Evolutionary conservation across 2,888 invertebrate species (phyloP).

Genomic region (Anarsia innoxiella): DNA sequence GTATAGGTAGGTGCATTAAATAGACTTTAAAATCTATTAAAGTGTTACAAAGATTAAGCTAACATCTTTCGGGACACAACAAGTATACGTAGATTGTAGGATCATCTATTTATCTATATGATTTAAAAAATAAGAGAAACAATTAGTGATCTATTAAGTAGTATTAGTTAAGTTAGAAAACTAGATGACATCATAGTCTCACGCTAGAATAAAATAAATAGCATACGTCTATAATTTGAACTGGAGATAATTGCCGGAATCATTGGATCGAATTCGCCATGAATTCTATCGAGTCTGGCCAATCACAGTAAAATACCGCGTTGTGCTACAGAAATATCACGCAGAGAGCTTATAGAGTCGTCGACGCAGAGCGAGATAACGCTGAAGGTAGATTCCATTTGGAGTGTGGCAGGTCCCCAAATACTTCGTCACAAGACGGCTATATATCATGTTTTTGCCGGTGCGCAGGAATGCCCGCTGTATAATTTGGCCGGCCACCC

Average conservation of each 20-base stretch:
- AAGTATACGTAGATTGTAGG: too few relatives aligned
- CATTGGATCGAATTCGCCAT: not conserved
- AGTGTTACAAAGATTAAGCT: too few relatives aligned
- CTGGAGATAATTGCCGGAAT: not conserved
- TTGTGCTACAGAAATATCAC: slow-evolving; percentile 2
- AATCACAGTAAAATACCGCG: not conserved
- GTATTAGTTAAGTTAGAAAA: too few relatives aligned
- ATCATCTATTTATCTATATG: too few relatives aligned
- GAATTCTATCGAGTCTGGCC: not conserved
- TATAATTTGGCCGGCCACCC: slow-evolving; percentile 71
- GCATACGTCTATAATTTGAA: not conserved
- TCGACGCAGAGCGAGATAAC: slow-evolving; percentile 54
- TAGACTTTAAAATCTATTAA: too few relatives aligned
- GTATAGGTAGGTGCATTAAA: too few relatives aligned
- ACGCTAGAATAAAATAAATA: not conserved
- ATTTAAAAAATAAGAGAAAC: too few relatives aligned
- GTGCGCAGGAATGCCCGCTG: slow-evolving; percentile 62
- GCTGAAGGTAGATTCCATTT: slow-evolving; percentile 59
- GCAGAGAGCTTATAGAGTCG: slow-evolving; percentile 34
- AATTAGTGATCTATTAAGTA: too few relatives aligned
- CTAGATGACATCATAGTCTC: too few relatives aligned
- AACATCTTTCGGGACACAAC: too few relatives aligned
- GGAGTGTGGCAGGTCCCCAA: slow-evolving; percentile 63
- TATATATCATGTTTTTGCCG: slow-evolving; percentile 73
- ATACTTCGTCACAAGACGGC: slow-evolving; percentile 70